Evolutionary conservation across 2,113 vertebrate genomes (phyloP).

Genomic region (Chroicocephalus ridibundus): DNA sequence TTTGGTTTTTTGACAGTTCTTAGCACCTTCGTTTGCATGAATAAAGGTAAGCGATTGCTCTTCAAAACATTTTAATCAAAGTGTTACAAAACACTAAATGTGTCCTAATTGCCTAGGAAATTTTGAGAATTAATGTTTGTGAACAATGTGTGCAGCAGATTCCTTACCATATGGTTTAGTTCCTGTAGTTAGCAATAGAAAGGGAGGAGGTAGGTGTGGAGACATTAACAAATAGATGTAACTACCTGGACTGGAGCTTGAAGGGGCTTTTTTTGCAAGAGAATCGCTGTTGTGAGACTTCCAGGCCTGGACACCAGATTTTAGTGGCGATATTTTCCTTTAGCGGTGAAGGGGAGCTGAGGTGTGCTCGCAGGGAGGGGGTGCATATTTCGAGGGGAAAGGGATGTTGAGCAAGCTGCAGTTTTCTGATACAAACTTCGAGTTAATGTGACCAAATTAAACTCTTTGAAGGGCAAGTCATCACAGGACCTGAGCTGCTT

Average conservation of each 20-base stretch:
- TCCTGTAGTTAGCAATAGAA: background rate
- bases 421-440: background rate
- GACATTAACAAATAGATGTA: accelerated
- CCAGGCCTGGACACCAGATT: background rate
- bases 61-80: background rate
- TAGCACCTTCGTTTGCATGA: background rate
- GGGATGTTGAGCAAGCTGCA: background rate
- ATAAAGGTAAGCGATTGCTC: background rate
- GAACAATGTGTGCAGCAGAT: background rate
- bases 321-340: background rate
- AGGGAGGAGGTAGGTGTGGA: background rate
- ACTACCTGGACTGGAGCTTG: background rate
- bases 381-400: background rate
- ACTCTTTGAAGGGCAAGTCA: background rate
- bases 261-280: background rate
- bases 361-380: background rate
- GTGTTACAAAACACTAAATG: background rate
- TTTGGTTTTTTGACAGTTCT: background rate
- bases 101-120: background rate
- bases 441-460: background rate
- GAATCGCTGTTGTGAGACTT: background rate
- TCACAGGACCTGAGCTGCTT: background rate
- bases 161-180: background rate
- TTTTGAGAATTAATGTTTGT: background rate
- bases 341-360: background rate